Evolutionary conservation across 2,888 invertebrate species (phyloP).

Genomic region (Machimus rusticus): DNA sequence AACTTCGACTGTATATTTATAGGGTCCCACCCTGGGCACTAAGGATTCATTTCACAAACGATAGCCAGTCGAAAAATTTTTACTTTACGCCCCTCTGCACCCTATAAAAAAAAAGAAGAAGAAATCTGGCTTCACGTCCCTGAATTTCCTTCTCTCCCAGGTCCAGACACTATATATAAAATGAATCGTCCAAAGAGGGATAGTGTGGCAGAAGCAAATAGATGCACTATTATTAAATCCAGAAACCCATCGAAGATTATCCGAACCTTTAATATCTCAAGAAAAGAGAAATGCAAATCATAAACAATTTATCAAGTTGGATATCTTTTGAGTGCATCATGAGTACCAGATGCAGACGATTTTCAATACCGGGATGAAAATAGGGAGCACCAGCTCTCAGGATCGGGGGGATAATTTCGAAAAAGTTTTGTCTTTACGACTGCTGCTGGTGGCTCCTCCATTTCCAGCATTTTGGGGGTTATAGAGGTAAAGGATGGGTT

Average conservation of each 20-base stretch:
- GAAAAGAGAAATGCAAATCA: conserved; percentile 18
- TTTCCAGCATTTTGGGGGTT: not conserved
- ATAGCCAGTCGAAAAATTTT: conserved; percentile 26
- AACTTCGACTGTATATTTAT: conserved; percentile 37
- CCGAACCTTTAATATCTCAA: not conserved
- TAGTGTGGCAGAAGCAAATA: conserved; percentile 10
- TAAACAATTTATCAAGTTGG: conserved; percentile 33
- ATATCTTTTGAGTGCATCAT: conserved; percentile 26
- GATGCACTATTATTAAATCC: conserved; percentile 13
- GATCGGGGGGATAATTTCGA: conserved; percentile 1
- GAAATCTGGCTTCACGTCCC: not conserved
- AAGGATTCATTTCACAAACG: not conserved
- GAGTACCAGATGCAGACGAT: conserved; percentile 20
- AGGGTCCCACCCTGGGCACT: not conserved
- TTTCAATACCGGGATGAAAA: not conserved
- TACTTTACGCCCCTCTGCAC: not conserved
- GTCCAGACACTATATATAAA: not conserved
- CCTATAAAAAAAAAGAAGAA: no score
- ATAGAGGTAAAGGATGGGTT: not conserved
- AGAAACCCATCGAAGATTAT: not conserved
- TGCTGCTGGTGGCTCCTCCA: not conserved
- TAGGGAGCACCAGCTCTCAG: not conserved
- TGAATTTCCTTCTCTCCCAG: not conserved
- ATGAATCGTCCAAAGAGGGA: not conserved
- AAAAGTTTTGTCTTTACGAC: conserved; percentile 11